These are phyloP conservation scores for Drosophila pruinosa DNA, from an alignment of 1,140 invertebrate species.

Conservation along the genomic window DNA sequence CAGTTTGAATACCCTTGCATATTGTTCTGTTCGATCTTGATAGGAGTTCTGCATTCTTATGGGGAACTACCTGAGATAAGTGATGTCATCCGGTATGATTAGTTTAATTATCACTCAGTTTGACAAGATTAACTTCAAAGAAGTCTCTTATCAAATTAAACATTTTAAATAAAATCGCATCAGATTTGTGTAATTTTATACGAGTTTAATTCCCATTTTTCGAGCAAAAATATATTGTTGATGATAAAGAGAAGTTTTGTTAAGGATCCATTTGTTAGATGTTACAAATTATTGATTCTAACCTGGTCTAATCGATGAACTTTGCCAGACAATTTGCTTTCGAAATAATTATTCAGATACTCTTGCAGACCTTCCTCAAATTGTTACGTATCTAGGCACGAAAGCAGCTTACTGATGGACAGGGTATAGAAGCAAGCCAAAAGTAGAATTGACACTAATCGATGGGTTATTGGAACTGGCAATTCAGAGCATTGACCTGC, in stretches of 20 bases:
- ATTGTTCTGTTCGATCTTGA: not conserved
- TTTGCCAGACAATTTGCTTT: too few species aligned
- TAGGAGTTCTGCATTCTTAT: too few species aligned
- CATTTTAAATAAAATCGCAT: too few species aligned
- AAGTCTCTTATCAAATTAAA: too few species aligned
- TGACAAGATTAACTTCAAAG: not conserved
- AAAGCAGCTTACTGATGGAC: not conserved
- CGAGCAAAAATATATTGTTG: too few species aligned
- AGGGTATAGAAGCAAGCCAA: not conserved
- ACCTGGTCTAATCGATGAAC: too few species aligned
- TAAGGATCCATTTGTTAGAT: too few species aligned
- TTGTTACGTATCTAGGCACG: not conserved
- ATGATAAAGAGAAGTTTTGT: too few species aligned
- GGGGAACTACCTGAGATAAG: not conserved
- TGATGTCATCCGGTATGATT: not conserved
- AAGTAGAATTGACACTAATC: not conserved
- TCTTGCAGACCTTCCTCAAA: not conserved
- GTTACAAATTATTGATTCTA: too few species aligned
- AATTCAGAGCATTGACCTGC: constrained; percentile 30
- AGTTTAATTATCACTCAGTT: not conserved
- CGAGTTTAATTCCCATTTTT: too few species aligned
- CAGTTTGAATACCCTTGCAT: constrained; percentile 8
- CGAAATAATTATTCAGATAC: too few species aligned
- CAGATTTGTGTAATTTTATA: too few species aligned
- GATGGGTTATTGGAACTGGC: not conserved